A percentile compares a stretch with the other conserved stretches of the same genome.
These are phyloP conservation scores for Anthophora plumipes DNA, from an alignment of 2,888 invertebrate genomes.

Conservation along the genomic window DNA sequence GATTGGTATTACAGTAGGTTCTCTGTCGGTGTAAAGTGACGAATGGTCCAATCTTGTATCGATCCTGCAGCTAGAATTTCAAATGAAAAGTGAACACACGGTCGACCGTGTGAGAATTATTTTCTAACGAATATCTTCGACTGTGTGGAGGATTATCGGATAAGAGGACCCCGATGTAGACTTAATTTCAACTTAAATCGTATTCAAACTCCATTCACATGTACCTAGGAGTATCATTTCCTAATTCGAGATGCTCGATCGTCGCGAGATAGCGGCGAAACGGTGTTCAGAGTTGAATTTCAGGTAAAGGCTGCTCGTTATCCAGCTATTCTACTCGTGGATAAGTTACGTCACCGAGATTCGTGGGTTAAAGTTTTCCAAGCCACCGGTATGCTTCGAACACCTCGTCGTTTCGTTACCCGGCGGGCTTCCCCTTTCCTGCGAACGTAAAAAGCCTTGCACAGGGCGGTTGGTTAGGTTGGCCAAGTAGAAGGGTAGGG, in stretches of 20 bases:
- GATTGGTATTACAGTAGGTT: too few species aligned
- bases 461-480: conserved; percentile 16
- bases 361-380: conserved; percentile 55
- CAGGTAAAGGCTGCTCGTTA: conserved; percentile 55
- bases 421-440: conserved; percentile 13
- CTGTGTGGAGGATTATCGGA: too few species aligned
- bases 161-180: too few species aligned
- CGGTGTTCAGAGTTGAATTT: conserved; percentile 36
- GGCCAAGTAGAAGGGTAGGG: conserved; percentile 1
- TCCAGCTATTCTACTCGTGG: conserved; percentile 51
- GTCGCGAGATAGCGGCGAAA: conserved; percentile 14
- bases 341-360: conserved; percentile 59
- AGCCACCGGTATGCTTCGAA: conserved; percentile 9
- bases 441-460: conserved; percentile 34
- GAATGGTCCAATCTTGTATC: too few species aligned
- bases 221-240: neutral
- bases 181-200: too few species aligned
- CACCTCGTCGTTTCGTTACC: conserved; percentile 9
- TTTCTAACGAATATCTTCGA: too few species aligned
- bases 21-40: too few species aligned
- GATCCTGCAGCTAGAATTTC: too few species aligned
- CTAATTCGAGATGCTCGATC: neutral
- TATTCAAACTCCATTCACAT: neutral
- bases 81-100: too few species aligned
- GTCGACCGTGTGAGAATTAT: too few species aligned